These are phyloP conservation scores for Caenorhabditis afra DNA, from an alignment of 2,888 invertebrate species.

Conservation along the genomic window DNA sequence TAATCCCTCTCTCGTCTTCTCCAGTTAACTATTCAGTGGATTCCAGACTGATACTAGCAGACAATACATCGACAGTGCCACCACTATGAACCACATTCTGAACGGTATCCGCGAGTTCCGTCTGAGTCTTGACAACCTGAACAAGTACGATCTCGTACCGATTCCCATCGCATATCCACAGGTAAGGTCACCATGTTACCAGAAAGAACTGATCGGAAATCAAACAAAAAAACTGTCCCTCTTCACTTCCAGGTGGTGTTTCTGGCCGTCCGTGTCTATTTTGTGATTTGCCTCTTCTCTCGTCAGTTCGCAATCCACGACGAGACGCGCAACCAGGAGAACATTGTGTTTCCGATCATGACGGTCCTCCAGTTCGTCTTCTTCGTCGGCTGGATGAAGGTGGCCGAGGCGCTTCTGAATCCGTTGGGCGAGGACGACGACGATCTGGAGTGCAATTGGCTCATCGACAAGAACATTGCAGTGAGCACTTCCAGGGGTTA, in stretches of 20 bases:
- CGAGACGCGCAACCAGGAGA: background rate
- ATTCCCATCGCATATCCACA: constrained; percentile 51
- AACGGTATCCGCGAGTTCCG: constrained; percentile 13
- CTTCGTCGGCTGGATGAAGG: constrained; percentile 64
- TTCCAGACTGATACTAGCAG: background rate
- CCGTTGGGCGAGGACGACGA: constrained; percentile 76
- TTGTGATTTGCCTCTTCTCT: constrained; percentile 37
- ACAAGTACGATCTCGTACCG: constrained; percentile 41
- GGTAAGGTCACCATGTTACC: too few species aligned
- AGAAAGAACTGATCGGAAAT: too few species aligned
- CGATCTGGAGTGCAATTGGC: constrained; percentile 67
- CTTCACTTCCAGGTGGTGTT: constrained; percentile 24
- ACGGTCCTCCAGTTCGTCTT: constrained; percentile 67
- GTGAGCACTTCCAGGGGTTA: constrained; percentile 1
- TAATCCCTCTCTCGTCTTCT: too few species aligned
- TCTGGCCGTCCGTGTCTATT: constrained; percentile 39
- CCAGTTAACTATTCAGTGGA: too few species aligned
- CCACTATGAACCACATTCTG: constrained; percentile 22
- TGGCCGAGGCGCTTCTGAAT: constrained; percentile 74
- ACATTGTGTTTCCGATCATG: constrained; percentile 63
- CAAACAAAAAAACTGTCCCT: too few species aligned
- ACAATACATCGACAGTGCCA: constrained; percentile 13
- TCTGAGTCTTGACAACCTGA: constrained; percentile 5
- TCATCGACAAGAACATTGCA: constrained; percentile 63
- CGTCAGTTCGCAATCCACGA: constrained; percentile 25